These are phyloP conservation scores for Hypocryptadius cinnamomeus DNA, from an alignment of 2,113 vertebrate species.

Conservation along the genomic window DNA sequence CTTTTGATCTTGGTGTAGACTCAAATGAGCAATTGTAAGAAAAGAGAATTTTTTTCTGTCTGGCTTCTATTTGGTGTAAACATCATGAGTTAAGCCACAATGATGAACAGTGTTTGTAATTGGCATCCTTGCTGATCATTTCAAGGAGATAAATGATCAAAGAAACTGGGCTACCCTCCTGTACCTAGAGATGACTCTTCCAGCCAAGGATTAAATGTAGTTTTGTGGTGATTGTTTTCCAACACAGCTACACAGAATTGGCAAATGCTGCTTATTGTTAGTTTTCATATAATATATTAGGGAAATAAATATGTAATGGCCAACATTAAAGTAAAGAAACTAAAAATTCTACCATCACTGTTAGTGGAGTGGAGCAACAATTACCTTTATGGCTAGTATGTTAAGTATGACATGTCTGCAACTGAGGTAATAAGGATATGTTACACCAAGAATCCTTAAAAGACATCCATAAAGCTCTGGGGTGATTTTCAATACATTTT, in stretches of 20 bases:
- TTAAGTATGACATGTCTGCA: neutral
- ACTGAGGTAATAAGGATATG: neutral
- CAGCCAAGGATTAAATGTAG: neutral
- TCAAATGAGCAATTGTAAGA: neutral
- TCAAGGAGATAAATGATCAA: constrained; percentile 9
- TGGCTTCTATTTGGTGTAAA: neutral
- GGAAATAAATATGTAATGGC: neutral
- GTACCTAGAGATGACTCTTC: neutral
- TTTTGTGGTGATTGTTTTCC: neutral
- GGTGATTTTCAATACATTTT: neutral
- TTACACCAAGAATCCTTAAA: neutral
- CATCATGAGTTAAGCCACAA: neutral
- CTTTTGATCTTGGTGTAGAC: neutral
- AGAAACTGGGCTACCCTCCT: neutral
- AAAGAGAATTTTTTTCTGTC: neutral
- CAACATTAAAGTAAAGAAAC: neutral
- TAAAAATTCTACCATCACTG: neutral
- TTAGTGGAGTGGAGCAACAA: neutral
- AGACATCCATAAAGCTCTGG: neutral
- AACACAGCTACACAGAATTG: neutral
- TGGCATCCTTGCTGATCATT: constrained; percentile 6
- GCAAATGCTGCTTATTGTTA: neutral
- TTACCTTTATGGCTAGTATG: neutral
- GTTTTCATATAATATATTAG: neutral
- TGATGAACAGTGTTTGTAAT: constrained; percentile 4